phyloP scores from a whole-genome alignment of 2,113 vertebrate species.

The Craseonycteris thonglongyai region DNA sequence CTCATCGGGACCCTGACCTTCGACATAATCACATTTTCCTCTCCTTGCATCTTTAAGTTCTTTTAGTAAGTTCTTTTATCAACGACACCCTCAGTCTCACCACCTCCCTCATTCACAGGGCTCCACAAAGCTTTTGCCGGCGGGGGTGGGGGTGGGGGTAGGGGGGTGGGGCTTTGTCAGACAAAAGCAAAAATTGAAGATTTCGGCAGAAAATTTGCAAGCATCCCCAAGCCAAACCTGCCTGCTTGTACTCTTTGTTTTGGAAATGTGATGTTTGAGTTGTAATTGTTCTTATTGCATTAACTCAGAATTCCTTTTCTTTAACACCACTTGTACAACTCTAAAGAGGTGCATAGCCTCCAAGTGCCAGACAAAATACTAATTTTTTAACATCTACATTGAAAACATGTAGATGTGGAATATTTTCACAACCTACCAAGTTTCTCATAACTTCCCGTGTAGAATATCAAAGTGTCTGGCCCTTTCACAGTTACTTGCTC shows the following conservation, averaged over 20 bases:
- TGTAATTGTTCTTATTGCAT: background rate
- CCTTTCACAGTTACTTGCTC: background rate
- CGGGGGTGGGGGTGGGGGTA: too few relatives aligned
- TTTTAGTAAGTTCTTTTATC: background rate
- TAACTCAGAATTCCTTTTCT: background rate
- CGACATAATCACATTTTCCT: conserved; percentile 44
- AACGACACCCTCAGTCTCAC: too few relatives aligned
- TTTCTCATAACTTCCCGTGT: background rate
- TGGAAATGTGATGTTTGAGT: background rate
- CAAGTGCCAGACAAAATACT: background rate
- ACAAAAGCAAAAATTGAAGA: background rate
- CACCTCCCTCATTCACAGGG: accelerated
- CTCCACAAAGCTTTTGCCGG: background rate
- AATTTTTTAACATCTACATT: background rate
- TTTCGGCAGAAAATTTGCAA: background rate
- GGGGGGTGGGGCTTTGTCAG: background rate
- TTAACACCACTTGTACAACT: background rate
- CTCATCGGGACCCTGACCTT: conserved; percentile 37
- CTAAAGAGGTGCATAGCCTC: background rate
- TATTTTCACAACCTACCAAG: background rate
- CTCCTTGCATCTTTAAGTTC: background rate
- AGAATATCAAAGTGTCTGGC: background rate
- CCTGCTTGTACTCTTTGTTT: background rate
- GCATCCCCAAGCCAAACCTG: background rate
- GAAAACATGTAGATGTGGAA: background rate